Evolutionary conservation across 1,140 invertebrate genomes (phyloP).

Genomic region (Heterodera carotae): DNA sequence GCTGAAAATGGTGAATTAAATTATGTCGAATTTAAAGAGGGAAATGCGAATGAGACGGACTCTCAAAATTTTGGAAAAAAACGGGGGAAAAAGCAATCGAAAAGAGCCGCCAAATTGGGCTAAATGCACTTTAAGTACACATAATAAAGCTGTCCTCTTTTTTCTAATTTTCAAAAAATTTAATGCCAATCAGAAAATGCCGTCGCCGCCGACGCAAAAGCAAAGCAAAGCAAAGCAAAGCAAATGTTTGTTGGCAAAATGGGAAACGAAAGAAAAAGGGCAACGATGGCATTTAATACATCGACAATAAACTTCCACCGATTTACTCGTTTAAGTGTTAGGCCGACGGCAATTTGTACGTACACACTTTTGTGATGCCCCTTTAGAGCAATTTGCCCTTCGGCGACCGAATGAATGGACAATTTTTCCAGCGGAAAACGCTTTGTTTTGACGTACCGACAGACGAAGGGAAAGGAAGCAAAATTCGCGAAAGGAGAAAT

Average conservation of each 20-base stretch:
- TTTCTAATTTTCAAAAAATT: too few relatives aligned
- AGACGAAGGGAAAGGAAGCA: not conserved
- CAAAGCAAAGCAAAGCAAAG: not conserved
- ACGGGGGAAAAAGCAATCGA: not conserved
- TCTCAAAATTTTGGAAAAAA: too few relatives aligned
- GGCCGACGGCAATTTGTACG: not conserved
- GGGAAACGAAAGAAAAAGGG: too few relatives aligned
- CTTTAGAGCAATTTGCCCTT: not conserved
- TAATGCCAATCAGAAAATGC: too few relatives aligned
- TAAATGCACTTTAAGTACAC: too few relatives aligned
- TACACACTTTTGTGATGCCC: not conserved
- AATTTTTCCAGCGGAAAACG: not conserved
- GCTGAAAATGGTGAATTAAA: too few relatives aligned
- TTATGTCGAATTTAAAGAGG: too few relatives aligned
- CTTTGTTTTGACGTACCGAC: not conserved
- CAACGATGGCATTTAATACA: too few relatives aligned
- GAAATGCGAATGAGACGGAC: not conserved
- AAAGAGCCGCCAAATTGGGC: too few relatives aligned
- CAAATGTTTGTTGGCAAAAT: not conserved
- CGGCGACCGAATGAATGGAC: not conserved
- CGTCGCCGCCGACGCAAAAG: not conserved
- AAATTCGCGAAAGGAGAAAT: not conserved
- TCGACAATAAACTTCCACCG: too few relatives aligned
- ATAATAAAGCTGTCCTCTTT: too few relatives aligned
- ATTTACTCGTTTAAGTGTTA: not conserved